phyloP scores from a whole-genome alignment of 1,140 invertebrate genomes.

The Heterodera carotae region DNA sequence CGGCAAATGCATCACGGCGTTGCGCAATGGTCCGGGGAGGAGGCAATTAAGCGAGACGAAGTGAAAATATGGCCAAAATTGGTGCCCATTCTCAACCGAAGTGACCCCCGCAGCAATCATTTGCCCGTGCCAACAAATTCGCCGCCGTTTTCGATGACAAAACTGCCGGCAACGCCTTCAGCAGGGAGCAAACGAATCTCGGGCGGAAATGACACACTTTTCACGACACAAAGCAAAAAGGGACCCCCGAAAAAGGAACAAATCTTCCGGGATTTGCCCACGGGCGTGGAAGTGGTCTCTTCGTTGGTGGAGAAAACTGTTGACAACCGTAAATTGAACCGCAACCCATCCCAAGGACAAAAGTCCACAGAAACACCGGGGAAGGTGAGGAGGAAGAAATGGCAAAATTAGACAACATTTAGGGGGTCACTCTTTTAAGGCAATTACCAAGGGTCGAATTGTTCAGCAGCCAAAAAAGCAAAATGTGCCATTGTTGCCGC shows the following conservation, averaged over 20 bases:
- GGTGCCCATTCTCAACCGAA: not conserved
- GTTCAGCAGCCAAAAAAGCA: not conserved
- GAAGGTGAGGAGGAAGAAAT: not conserved
- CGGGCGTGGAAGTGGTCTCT: not conserved
- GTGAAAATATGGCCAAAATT: constrained; percentile 19
- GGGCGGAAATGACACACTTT: not conserved
- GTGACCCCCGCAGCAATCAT: not conserved
- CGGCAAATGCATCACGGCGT: not conserved
- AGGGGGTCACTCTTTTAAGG: not conserved
- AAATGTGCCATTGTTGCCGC: not conserved
- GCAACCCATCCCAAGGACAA: not conserved
- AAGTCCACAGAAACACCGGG: not conserved
- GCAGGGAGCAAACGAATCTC: not conserved
- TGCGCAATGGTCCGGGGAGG: not conserved
- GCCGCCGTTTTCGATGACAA: not conserved
- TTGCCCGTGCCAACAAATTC: not conserved
- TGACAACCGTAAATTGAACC: not conserved
- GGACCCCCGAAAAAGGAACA: not conserved
- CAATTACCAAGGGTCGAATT: not conserved
- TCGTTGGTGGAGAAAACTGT: not conserved
- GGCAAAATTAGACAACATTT: too few species aligned
- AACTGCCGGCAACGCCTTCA: not conserved
- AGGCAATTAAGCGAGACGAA: constrained; percentile 21
- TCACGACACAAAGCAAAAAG: not conserved
- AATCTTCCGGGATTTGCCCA: constrained; percentile 2